Evolutionary conservation across 2,888 invertebrate genomes (phyloP), one percentile per base, ranked within the genome.

Genomic region (Ceriagrion tenellum): DNA sequence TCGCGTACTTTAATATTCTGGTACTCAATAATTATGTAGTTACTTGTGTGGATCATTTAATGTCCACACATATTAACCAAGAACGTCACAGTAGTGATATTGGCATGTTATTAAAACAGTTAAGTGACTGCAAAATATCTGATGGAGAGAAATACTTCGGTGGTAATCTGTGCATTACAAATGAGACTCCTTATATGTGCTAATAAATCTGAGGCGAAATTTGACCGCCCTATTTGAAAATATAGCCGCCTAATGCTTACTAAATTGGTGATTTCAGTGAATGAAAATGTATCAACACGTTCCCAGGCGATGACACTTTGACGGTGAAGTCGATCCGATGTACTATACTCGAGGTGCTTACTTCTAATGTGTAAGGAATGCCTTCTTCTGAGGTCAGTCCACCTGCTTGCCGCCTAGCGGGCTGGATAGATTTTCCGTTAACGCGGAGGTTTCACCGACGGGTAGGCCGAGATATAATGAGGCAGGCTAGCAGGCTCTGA

Each of bases 401-500:
- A 81, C 30, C 81, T 81, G 81, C 55, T 88, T 88, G 47, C 47
- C 88, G 55, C 55, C n/a, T 89, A 8, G 55, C 16, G n/a, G 89
- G 89, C 47, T 47, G 55, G 55, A 55, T 88, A 40, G 89, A 89
- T 26, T 55, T 10, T 26, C 55, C 89, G 89, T 55, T 89, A 13
- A 30, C 55, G 12, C 12, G 81, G 13, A 81, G 81, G 18, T 89
- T 47, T 88, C 88, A 20, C 89, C 55, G 55, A n/a, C 55, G n/a
- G 40, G 88, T 88, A 20, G 35, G 40, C 40, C 89, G 26, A 47
- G 59, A 59, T 59, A 59, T 6, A 59, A 59, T 1, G 13, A 26
- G 55, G 55, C 89, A 89, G 89, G 89, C 89, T n/a, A 35, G 89
- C 89, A 89, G 89, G 89, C n/a, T 18, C 63, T 63, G 91, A 59